Percentiles rank a stretch among this genome's conserved stretches.
Conservation (phyloP, 2,113 vertebrate genomes). For the Elephas maximus region DNA sequence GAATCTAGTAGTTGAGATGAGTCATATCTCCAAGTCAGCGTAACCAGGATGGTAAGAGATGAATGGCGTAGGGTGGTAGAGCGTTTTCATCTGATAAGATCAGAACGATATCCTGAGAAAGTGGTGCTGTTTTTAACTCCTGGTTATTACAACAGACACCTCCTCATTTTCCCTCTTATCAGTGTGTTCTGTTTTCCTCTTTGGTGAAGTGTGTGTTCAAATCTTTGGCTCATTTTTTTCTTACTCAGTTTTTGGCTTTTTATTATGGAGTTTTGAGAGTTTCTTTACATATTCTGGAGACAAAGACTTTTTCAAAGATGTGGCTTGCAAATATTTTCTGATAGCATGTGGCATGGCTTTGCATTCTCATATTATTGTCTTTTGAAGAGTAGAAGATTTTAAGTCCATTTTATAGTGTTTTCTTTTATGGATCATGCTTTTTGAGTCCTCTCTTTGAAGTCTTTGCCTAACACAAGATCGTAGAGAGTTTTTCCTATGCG, state of each 20-base stretch:
- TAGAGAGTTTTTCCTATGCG: background rate
- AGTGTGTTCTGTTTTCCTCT: background rate
- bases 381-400: background rate
- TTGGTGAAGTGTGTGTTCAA: background rate
- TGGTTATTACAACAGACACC: background rate
- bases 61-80: background rate
- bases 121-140: background rate
- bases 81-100: background rate
- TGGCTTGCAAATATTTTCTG: background rate
- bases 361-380: background rate
- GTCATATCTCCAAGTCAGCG: background rate
- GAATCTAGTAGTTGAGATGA: background rate
- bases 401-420: conserved; percentile 20
- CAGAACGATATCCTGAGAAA: background rate
- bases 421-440: background rate
- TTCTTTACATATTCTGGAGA: too few relatives aligned
- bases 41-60: background rate
- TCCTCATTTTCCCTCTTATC: background rate
- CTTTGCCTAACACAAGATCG: background rate
- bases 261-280: too few relatives aligned
- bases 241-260: too few relatives aligned
- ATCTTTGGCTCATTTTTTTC: background rate
- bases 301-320: background rate
- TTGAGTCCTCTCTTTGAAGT: background rate
- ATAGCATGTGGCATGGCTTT: background rate